Evolutionary conservation across 2,888 invertebrate genomes (phyloP), one percentile per base, ranked within the genome.

Genomic region (Synanthedon formicaeformis): DNA sequence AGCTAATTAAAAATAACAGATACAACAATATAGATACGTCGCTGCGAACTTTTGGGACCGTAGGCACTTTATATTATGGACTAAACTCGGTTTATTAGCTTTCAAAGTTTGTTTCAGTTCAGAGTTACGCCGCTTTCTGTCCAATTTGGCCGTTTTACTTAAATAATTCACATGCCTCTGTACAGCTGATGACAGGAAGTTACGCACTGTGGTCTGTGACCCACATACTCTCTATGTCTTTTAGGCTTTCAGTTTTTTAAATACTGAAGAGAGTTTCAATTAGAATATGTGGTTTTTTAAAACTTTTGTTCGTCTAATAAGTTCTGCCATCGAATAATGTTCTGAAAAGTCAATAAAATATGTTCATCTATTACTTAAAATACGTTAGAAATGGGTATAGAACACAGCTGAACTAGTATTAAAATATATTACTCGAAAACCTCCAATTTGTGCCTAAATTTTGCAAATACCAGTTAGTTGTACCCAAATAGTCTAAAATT

Each of bases 81-180:
- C 50, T 50, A n/a, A 50, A 50, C 40, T 27, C 51, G 13, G 51
- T 50, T 52, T 50, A 49, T 52, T 41, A 51, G 40, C 51, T 63
- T 60, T 54, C 60, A 61, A 63, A 64, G 56, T 65, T 66, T 58
- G 55, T 58, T 51, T 55, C 48, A 53, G 60, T 51, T 55, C 48
- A 53, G 60, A 64, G 60, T 65, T 66, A 53, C 34, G 53, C 54
- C 54, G 58, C 58, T 54, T 63, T 61, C 58, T 60, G 60, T 59
- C 60, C 61, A 65, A 65, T 63, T 64, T 69, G 65, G 64, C 56
- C 57, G 61, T 62, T 65, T 65, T 59, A 61, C 64, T 60, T 61
- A 64, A 65, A 68, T 65, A 63, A 64, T 65, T 59, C 58, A 57
- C 56, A 56, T 53, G 56, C 55, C 59, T 57, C 55, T 51, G 55